These are phyloP conservation scores for Monodelphis domestica DNA, from an alignment of 2,797 vertebrate genomes.

Conservation along the genomic window DNA sequence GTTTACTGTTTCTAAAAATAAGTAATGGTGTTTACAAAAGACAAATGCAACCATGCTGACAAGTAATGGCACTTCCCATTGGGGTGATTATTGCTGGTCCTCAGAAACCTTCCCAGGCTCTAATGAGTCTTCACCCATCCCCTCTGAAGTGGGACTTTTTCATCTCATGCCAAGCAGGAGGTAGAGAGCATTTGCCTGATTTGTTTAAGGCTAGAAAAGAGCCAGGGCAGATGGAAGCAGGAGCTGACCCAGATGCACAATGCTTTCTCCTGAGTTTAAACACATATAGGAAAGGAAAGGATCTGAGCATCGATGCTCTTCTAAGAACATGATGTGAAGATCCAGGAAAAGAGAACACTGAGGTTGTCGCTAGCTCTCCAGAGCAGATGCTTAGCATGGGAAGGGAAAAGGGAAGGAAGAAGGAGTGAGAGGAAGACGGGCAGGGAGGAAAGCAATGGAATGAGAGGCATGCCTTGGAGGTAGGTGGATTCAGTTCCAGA, in stretches of 20 bases:
- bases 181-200: slow-evolving; percentile 25
- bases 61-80: not conserved
- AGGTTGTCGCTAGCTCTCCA: not conserved
- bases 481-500: too few relatives aligned
- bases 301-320: not conserved
- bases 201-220: slow-evolving; percentile 4
- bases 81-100: not conserved
- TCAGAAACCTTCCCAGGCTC: slow-evolving; percentile 30
- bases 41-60: not conserved
- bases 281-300: not conserved
- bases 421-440: not conserved
- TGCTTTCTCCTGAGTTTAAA: not conserved
- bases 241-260: not conserved
- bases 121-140: not conserved
- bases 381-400: not conserved
- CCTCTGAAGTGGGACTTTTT: slow-evolving; percentile 38
- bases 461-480: too few relatives aligned
- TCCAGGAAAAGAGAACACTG: not conserved
- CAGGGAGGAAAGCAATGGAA: not conserved
- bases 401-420: not conserved
- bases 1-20: not conserved
- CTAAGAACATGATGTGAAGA: not conserved
- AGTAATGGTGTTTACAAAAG: not conserved
- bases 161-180: not conserved
- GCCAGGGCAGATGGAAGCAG: not conserved